Conservation (phyloP, 2,888 invertebrate species). For the Amphipoea oculea region DNA sequence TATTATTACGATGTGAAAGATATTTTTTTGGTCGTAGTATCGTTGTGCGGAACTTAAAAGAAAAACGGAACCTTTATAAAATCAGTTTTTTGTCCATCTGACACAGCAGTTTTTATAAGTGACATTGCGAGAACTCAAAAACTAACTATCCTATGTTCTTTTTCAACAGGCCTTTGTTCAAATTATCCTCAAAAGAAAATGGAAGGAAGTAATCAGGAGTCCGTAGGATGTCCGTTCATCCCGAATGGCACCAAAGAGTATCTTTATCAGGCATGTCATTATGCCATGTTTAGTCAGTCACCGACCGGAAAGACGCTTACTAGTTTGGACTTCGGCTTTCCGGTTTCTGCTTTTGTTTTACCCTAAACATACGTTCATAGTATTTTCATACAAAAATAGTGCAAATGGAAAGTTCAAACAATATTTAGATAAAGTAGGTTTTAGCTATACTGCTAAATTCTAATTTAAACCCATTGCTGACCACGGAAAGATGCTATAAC, state of each 20-base stretch:
- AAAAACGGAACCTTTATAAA: too few species aligned
- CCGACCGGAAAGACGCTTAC: constrained; percentile 42
- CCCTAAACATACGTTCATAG: neutral
- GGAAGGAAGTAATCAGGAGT: constrained; percentile 60
- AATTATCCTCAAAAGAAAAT: constrained; percentile 39
- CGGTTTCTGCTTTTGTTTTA: constrained; percentile 24
- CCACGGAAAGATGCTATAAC: too few species aligned
- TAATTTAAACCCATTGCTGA: too few species aligned
- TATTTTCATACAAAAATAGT: neutral
- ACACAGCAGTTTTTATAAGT: too few species aligned
- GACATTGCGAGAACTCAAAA: neutral
- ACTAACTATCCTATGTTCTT: neutral
- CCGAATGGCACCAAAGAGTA: constrained; percentile 44
- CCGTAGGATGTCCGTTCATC: constrained; percentile 59
- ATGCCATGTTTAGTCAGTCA: constrained; percentile 51
- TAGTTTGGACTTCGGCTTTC: constrained; percentile 48
- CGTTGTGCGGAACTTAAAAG: too few species aligned
- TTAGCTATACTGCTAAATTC: too few species aligned
- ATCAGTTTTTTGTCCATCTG: too few species aligned
- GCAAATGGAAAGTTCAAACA: neutral
- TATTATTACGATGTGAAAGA: neutral
- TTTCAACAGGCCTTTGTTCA: constrained; percentile 26
- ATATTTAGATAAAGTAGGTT: neutral
- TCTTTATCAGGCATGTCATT: constrained; percentile 56
- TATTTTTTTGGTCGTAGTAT: neutral